Base-by-base conservation (phyloP, 2,797 vertebrate species). In the Neomorphus geoffroyi region DNA sequence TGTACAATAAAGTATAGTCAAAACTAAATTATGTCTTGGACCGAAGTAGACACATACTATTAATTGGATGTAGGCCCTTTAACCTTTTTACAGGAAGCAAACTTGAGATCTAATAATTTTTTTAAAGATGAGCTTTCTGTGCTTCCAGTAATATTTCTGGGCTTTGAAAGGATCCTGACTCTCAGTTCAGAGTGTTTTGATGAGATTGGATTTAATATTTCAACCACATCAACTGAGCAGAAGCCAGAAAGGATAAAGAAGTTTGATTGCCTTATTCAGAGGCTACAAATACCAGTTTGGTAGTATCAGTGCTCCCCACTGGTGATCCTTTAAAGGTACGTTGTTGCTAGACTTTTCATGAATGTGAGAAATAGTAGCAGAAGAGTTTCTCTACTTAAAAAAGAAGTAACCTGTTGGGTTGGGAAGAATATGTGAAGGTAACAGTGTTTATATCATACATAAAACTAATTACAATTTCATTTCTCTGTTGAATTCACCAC, bases 41-140 rank as follows among this genome's bases (percentile, higher is more conserved):
- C 92, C 53, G 61, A 87, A 94, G 94, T n/a, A 92, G 94, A 69
- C 85, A 67, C 80, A 84, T 78, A 54, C 89, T 66, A 96, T 96
- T 98, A 98, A 98, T 98, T 98, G 97, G 93, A 97, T 97, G 62
- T 71, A 94, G 75, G 96, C 90, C 97, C 97, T 98, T 95, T 98
- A 94, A 97, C 97, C 97, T 97, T 96, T 90, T 65, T 57, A 39
- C 97, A 97, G 98, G 97, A 98, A 98, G 97, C 96, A 94, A 97
- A 96, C 96, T 97, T 93, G 93, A 97, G 87, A 91, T 93, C 74
- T 95, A 97, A 98, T 97, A 97, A 97, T 96, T 98, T 97, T 97
- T 97, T 84, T 92, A 89, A 94, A 96, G 97, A 97, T 94, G 96
- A 97, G 94, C 96, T 96, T 96, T 97, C 94, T 92, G 60, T 86